Percentiles rank a stretch among this genome's conserved stretches.
Conservation (phyloP, 2,113 vertebrate species). For the Oreochromis aureus region DNA sequence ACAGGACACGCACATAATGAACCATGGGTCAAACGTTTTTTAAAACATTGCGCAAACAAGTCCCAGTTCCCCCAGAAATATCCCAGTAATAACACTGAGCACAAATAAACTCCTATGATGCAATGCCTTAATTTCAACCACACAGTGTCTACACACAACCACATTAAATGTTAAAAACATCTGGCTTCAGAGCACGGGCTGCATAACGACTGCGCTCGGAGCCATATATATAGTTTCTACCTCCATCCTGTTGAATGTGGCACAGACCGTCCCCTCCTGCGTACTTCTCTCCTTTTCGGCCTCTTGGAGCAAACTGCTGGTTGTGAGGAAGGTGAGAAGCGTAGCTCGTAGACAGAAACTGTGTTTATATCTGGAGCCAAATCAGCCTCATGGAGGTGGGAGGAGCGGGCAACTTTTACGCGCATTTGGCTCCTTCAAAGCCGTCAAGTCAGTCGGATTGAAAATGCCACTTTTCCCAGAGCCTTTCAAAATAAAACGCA, state of each 20-base stretch:
- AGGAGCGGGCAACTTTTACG: constrained; percentile 29
- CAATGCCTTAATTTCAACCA: background rate
- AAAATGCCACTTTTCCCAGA: background rate
- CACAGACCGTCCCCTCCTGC: background rate
- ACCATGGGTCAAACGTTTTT: background rate
- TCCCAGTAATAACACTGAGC: background rate
- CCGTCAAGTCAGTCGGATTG: background rate
- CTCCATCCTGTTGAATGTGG: constrained; percentile 52
- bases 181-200: background rate
- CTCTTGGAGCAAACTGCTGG: background rate
- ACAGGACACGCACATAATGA: background rate
- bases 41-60: background rate
- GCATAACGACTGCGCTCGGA: background rate
- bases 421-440: background rate
- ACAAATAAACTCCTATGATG: background rate
- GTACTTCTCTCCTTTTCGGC: background rate
- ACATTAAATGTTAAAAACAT: background rate
- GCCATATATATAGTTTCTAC: constrained; percentile 16
- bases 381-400: constrained; percentile 7
- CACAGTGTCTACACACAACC: background rate
- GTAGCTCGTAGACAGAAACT: background rate
- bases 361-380: constrained; percentile 56
- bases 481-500: constrained; percentile 33
- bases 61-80: background rate
- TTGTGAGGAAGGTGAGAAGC: background rate